Conservation (phyloP, 2,113 vertebrate species). For the Aptenodytes forsteri region DNA sequence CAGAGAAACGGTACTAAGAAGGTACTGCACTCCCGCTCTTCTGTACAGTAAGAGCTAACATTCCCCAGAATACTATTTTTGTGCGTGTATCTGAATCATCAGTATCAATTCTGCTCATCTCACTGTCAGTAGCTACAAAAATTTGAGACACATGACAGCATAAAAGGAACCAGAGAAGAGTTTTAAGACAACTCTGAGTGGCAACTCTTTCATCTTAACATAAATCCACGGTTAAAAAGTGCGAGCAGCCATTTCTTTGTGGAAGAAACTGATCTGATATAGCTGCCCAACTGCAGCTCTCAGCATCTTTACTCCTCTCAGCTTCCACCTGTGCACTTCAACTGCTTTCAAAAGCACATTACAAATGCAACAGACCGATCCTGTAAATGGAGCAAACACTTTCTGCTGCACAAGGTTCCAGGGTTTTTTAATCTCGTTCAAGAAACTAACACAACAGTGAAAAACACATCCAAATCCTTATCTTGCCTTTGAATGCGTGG, state of each 20-base stretch:
- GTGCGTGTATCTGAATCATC: background rate
- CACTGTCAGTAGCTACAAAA: background rate
- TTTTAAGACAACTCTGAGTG: background rate
- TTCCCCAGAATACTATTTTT: background rate
- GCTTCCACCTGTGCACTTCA: background rate
- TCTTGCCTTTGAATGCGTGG: accelerated
- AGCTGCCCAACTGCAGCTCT: background rate
- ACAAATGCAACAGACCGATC: accelerated
- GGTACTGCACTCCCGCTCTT: background rate
- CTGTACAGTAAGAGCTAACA: background rate
- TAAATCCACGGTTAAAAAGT: accelerated
- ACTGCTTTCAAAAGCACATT: background rate
- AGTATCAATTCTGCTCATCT: background rate
- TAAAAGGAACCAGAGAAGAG: background rate
- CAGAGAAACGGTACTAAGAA: background rate
- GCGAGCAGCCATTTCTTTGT: accelerated
- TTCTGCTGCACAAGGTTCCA: background rate
- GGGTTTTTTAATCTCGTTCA: accelerated
- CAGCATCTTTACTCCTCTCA: background rate
- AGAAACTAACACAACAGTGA: accelerated
- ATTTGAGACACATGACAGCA: background rate
- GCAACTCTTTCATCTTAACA: background rate
- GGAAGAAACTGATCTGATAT: accelerated
- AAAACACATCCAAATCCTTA: too few species aligned
- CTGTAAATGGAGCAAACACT: accelerated